Evolutionary conservation across 1,140 invertebrate species (phyloP).

Genomic region (Aphaenogaster ashmeadi): DNA sequence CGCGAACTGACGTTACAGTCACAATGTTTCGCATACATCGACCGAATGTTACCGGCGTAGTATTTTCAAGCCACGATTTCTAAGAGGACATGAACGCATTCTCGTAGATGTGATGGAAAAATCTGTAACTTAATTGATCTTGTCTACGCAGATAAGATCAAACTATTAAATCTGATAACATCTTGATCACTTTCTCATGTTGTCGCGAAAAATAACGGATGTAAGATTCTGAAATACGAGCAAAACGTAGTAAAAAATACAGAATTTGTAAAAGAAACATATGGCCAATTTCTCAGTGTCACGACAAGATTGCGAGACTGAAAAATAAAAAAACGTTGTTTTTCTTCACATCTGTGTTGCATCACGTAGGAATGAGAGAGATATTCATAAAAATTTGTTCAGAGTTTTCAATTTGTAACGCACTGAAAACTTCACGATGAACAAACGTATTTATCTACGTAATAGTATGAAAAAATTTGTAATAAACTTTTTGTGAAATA

Average conservation of each 20-base stretch:
- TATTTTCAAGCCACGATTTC: conserved; percentile 29
- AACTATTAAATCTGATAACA: not conserved
- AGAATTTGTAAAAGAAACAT: not conserved
- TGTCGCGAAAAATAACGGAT: not conserved
- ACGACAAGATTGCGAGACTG: not conserved
- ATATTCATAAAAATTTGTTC: conserved; percentile 24
- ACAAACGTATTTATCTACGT: conserved; percentile 22
- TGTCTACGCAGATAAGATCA: not conserved
- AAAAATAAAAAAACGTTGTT: not conserved
- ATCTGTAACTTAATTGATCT: conserved; percentile 17
- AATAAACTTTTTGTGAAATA: conserved; percentile 41
- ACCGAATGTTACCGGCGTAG: conserved; percentile 55
- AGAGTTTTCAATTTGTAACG: conserved; percentile 18
- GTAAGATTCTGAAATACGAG: not conserved
- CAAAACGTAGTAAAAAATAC: not conserved
- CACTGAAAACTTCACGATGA: not conserved
- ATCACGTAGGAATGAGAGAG: not conserved
- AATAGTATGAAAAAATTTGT: conserved; percentile 40
- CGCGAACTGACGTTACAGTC: conserved; percentile 41
- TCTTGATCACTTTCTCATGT: not conserved
- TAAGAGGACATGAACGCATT: not conserved
- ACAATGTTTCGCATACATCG: conserved; percentile 40
- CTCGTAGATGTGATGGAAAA: not conserved
- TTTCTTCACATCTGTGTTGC: not conserved
- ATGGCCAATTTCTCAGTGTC: not conserved